Base-by-base conservation (phyloP, 2,888 invertebrate genomes). In the Diabrotica balteata region DNA sequence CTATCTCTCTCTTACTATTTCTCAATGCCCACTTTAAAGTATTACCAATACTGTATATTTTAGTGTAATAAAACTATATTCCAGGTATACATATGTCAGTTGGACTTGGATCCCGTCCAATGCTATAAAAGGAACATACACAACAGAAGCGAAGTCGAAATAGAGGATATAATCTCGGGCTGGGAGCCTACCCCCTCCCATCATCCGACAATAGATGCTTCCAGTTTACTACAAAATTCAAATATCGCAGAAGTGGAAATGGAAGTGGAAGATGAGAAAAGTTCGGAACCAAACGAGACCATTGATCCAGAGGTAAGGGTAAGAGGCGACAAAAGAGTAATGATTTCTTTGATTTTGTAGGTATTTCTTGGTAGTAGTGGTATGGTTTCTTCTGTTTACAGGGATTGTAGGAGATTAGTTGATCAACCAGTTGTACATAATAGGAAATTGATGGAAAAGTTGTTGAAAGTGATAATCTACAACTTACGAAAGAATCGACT, bases 21-120 rank as follows among this genome's bases (percentile, higher is more conserved):
- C n/a, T n/a, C n/a, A n/a, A n/a, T n/a, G n/a, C 17, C 17, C 17
- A 17, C 17, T 17, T 17, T 17, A 17, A 17, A 17, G 17, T 17
- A 17, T 17, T 17, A 2, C 17, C 17, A 2, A 17, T 17, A 17
- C 17, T 17, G 17, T 17, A 17, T 17, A 17, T 17, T 17, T 17
- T 17, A 17, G 17, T 17, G 2, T 17, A 17, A 1, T 17, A 17
- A 32, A 32, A 32, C 32, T 32, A 32, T 32, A 9, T 71, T 69
- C 22, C 81, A 97, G 97, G 96, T 95, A 17, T 98, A 95, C 83
- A 88, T 97, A 67, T 93, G 94, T 78, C 94, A 96, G 81, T 88
- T 97, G 88, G 93, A 94, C 76, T 88, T 91, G 80, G 96, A 96
- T 81, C 83, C 91, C 9, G 88, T 90, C 69, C 85, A 88, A 0